A percentile compares a stretch with the other conserved stretches of the same genome.
Evolutionary conservation across 2,888 invertebrate species (phyloP).

Genomic region (Dynastes maya): DNA sequence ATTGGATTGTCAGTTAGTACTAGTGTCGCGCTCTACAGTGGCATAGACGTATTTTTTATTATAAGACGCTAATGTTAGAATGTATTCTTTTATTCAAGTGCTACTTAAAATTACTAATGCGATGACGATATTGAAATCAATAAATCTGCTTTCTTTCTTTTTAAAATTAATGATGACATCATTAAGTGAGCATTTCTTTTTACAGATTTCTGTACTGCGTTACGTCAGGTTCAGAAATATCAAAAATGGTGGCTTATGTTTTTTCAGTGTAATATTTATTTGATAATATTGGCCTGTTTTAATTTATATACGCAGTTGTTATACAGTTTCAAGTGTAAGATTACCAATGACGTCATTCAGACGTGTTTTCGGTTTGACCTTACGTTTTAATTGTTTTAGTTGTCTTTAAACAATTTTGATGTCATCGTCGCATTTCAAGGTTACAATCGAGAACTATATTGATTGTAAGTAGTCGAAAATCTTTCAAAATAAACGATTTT

Average conservation of each 20-base stretch:
- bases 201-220: constrained; percentile 53
- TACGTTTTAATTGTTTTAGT: constrained; percentile 58
- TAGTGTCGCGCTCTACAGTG: constrained; percentile 27
- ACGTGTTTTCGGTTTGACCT: constrained; percentile 57
- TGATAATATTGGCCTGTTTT: constrained; percentile 51
- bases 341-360: constrained; percentile 57
- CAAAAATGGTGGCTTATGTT: constrained; percentile 63
- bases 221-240: constrained; percentile 60
- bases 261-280: constrained; percentile 61
- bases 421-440: constrained; percentile 66
- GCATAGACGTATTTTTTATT: neutral
- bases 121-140: constrained; percentile 30
- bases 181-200: constrained; percentile 28
- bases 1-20: neutral
- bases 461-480: constrained; percentile 60
- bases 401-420: constrained; percentile 61
- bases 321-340: constrained; percentile 54
- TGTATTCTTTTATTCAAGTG: neutral
- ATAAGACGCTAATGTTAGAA: neutral
- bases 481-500: constrained; percentile 46
- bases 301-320: constrained; percentile 54
- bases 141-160: constrained; percentile 17
- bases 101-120: constrained; percentile 17
- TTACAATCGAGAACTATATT: constrained; percentile 65
- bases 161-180: constrained; percentile 48